These are phyloP conservation scores for Thomomys bottae DNA, from an alignment of 2,113 vertebrate genomes.

Conservation along the genomic window DNA sequence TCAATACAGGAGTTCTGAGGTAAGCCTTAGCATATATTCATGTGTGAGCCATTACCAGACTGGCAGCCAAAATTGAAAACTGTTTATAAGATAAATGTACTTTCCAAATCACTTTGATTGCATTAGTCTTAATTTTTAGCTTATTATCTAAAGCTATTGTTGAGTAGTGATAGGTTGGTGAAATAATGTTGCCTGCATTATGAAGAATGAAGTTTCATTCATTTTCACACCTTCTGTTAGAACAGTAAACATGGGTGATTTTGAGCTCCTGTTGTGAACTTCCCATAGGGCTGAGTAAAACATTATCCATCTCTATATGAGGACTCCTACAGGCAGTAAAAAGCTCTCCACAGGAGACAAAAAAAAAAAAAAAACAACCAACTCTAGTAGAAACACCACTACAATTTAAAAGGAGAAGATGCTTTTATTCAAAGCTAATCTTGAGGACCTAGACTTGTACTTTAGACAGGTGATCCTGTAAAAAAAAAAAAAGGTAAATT, in stretches of 20 bases:
- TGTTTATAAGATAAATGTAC: background rate
- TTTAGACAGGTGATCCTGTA: background rate
- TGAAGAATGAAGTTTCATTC: conserved; percentile 33
- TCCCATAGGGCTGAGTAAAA: background rate
- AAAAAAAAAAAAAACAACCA: too few relatives aligned
- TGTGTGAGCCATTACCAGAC: background rate
- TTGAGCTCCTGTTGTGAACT: background rate
- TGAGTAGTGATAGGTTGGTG: background rate
- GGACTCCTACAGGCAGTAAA: background rate
- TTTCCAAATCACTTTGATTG: background rate
- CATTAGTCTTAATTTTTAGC: conserved; percentile 30
- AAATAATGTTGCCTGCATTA: conserved; percentile 1
- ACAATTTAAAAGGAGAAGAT: conserved; percentile 25
- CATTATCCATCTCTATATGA: background rate
- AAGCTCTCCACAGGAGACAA: background rate
- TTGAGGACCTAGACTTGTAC: background rate
- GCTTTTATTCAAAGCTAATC: background rate
- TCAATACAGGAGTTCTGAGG: background rate
- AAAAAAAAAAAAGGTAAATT: background rate
- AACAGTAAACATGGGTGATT: conserved; percentile 34
- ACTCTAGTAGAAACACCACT: background rate
- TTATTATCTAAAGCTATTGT: conserved; percentile 24
- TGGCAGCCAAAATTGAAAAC: background rate
- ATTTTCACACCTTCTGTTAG: conserved; percentile 1
- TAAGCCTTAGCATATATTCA: background rate